Percentiles rank a stretch among this genome's conserved stretches.
Conservation (phyloP, 2,113 vertebrate genomes). For the Corvus hawaiiensis region DNA sequence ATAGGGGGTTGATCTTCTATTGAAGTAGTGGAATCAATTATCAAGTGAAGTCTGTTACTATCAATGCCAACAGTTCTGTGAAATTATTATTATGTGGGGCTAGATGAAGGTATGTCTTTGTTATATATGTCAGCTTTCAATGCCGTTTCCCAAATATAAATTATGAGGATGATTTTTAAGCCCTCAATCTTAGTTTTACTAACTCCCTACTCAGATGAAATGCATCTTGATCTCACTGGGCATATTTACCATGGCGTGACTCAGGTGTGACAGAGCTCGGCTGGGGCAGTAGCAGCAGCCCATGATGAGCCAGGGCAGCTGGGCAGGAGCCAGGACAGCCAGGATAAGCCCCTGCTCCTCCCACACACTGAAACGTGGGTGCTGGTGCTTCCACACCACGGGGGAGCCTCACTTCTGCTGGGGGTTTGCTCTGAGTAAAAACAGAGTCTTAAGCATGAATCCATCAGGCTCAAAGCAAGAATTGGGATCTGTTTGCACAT, state of each 20-base stretch:
- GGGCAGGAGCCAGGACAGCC: neutral
- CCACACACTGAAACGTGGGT: accelerated
- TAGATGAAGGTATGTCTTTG: neutral
- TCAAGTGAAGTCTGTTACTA: neutral
- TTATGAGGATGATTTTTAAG: neutral
- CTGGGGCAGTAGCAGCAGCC: neutral
- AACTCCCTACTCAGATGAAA: neutral
- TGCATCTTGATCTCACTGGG: neutral
- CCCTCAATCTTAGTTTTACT: neutral
- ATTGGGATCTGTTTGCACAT: neutral
- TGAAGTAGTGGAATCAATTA: neutral
- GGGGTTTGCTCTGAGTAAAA: neutral
- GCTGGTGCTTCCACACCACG: accelerated
- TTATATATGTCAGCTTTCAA: neutral
- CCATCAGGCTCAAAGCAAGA: neutral
- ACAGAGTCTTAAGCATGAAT: neutral
- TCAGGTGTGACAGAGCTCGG: neutral
- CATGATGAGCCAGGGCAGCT: accelerated
- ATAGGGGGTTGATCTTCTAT: neutral
- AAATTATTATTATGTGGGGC: neutral
- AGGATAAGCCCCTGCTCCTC: neutral
- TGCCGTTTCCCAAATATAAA: neutral
- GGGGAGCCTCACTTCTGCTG: neutral
- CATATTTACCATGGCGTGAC: accelerated
- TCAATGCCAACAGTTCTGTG: neutral